Percentiles rank a stretch among this genome's conserved stretches.
Evolutionary conservation across 2,113 vertebrate genomes (phyloP).

Genomic region (Oenanthe melanoleuca): DNA sequence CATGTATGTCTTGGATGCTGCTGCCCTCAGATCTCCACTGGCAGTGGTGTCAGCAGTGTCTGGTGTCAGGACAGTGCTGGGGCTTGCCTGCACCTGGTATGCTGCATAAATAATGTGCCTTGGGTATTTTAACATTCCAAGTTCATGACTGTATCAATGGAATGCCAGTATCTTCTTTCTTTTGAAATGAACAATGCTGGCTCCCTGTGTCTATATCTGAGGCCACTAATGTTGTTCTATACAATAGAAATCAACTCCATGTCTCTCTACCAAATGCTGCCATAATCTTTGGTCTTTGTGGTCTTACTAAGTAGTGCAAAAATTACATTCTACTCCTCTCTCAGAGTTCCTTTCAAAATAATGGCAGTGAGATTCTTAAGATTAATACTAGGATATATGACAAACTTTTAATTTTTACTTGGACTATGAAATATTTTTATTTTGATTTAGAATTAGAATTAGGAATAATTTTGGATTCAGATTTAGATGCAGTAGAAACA

Average conservation of each 20-base stretch:
- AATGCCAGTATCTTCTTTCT: background rate
- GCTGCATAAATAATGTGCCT: background rate
- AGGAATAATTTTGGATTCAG: background rate
- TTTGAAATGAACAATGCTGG: background rate
- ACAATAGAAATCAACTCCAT: background rate
- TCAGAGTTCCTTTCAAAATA: background rate
- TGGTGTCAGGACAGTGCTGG: background rate
- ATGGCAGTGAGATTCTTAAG: background rate
- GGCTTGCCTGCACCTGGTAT: background rate
- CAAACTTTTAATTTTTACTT: background rate
- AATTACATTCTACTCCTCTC: background rate
- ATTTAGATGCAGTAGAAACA: background rate
- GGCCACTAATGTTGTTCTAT: background rate
- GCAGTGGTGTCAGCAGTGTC: background rate
- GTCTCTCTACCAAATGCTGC: background rate
- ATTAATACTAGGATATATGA: background rate
- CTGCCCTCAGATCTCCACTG: background rate
- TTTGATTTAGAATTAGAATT: background rate
- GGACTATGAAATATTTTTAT: background rate
- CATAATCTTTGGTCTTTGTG: background rate
- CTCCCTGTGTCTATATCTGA: background rate
- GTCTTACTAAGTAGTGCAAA: background rate
- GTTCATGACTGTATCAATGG: background rate
- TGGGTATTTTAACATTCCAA: background rate
- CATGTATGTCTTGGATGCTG: background rate